Conservation (phyloP, 2,797 vertebrate species). For the Spinibarbus caldwelli region DNA sequence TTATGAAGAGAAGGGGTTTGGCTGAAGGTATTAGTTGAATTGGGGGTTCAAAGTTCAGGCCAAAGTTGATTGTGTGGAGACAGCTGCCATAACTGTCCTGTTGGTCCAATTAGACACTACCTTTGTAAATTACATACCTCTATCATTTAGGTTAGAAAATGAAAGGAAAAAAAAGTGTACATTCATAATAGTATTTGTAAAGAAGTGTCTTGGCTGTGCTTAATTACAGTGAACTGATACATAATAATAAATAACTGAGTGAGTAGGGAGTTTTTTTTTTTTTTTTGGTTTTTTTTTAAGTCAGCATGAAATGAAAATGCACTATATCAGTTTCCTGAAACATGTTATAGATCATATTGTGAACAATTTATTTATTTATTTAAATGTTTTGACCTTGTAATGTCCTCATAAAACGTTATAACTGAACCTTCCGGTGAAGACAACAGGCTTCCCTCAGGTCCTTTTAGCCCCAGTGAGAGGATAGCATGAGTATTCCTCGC, state of each 20-base stretch:
- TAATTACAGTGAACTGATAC: neutral
- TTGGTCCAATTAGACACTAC: conserved; percentile 16
- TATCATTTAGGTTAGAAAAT: neutral
- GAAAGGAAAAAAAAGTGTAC: neutral
- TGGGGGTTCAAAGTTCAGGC: conserved; percentile 25
- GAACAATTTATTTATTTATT: neutral
- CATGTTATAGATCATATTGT: neutral
- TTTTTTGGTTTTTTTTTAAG: neutral
- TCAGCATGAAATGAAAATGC: neutral
- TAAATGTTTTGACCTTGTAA: neutral
- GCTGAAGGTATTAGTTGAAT: conserved; percentile 28
- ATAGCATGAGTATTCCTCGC: neutral
- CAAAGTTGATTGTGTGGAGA: conserved; percentile 34
- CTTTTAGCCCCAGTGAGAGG: neutral
- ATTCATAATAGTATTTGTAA: neutral
- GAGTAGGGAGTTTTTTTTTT: neutral
- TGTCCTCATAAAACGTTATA: neutral
- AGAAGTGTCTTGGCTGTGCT: neutral
- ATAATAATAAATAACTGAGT: neutral
- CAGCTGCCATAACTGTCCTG: conserved; percentile 31
- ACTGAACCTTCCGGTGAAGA: neutral
- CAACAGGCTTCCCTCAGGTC: neutral
- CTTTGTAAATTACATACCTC: neutral
- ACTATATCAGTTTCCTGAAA: neutral
- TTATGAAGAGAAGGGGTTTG: conserved; percentile 23